Evolutionary conservation across 1,140 invertebrate species (phyloP), one percentile per base, ranked within the genome.

Genomic region (Philopotamus ludificatus): DNA sequence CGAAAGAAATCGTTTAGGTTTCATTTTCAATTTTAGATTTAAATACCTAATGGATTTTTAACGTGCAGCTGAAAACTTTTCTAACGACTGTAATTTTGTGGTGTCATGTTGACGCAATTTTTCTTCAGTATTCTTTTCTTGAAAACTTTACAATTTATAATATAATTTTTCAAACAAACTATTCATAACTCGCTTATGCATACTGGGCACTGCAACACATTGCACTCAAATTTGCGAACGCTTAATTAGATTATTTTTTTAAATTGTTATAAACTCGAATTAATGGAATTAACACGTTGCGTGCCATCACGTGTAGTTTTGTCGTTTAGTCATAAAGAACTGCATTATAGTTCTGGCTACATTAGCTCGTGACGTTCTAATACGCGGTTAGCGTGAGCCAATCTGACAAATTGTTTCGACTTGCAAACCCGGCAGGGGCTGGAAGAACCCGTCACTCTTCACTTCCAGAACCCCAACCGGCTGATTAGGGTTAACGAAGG

Each of bases 331-430:
- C 28, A 4, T 4, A 34, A 34, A 34, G 28, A 34, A 34, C n/a
- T 34, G 28, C 28, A 34, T 34, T 34, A 34, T 12, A 34, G 28
- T 34, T 34, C 28, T 34, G 47, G 47, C 22, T 26, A 21, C 57
- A 60, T 47, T 45, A 60, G 25, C 44, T 47, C 26, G n/a, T 39
- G 26, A 57, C 26, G 25, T 42, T 25, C 65, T 68, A 68, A 68
- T 68, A 64, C 28, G 66, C 41, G 47, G 62, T 51, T 68, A 49
- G 66, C 66, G 66, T 68, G 66, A 68, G 66, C 39, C 54, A 47
- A 68, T 60, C 57, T 25, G 60, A 51, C 25, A 53, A 53, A 62
- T 62, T 62, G 60, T 62, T 60, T 60, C 47, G 57, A 60, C 60
- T 50, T 16, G 57, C 15, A 42, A 51, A 16, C 26, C 18, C 25